Conservation (phyloP, 2,113 vertebrate species). For the Notarius quadriscutis region DNA sequence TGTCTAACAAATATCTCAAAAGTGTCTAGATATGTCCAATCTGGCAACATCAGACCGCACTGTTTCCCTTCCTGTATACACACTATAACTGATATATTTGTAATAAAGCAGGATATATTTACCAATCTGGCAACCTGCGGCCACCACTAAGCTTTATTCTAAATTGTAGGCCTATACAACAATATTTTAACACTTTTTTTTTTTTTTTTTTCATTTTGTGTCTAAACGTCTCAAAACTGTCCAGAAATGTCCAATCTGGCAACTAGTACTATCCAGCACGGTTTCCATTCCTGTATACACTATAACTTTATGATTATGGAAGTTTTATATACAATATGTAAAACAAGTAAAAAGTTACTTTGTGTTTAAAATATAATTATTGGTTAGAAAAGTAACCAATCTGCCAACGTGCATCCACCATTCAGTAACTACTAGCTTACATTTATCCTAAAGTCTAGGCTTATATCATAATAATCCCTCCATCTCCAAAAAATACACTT, state of each 20-base stretch:
- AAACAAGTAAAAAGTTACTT: not conserved
- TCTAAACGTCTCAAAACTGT: no score
- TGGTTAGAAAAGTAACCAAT: not conserved
- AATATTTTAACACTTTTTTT: no score
- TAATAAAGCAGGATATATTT: no score
- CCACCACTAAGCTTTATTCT: no score
- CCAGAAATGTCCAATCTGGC: not conserved
- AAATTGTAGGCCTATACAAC: not conserved
- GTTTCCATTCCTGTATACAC: not conserved
- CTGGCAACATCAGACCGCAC: no score
- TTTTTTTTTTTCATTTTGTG: no score
- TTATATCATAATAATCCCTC: not conserved
- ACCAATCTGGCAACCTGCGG: no score
- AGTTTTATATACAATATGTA: no score
- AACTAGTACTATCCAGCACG: not conserved
- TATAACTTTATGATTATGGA: not conserved
- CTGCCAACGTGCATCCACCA: not conserved
- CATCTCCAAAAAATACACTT: not conserved
- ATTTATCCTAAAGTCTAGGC: no score
- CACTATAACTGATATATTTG: not conserved
- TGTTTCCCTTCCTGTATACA: no score
- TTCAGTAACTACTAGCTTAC: not conserved
- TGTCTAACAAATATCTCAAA: not conserved
- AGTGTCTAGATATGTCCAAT: no score
- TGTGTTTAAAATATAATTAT: not conserved